These are phyloP conservation scores for Phalloptychus januarius DNA, from an alignment of 2,797 vertebrate species.

Conservation along the genomic window DNA sequence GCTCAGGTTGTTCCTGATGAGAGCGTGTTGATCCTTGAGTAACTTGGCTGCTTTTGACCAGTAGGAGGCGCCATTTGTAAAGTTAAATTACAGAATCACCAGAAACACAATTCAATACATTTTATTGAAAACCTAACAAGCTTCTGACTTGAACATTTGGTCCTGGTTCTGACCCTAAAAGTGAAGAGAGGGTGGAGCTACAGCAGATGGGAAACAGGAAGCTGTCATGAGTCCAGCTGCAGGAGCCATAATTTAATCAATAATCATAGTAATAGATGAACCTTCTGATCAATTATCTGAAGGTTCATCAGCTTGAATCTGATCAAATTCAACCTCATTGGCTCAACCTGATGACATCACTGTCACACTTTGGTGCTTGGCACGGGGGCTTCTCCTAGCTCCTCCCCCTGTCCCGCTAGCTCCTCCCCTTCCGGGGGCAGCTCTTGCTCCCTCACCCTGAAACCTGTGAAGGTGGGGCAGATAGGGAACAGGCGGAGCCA, in stretches of 20 bases:
- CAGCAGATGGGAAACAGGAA: neutral
- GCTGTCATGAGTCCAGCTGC: neutral
- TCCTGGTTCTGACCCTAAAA: neutral
- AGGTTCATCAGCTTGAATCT: too few species aligned
- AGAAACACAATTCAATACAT: neutral
- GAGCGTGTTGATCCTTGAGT: neutral
- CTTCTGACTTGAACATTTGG: neutral
- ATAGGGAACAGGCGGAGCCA: slow-evolving; percentile 87
- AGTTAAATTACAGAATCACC: neutral
- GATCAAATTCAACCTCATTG: neutral
- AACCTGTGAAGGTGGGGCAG: slow-evolving; percentile 90
- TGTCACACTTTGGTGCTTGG: slow-evolving; percentile 71
- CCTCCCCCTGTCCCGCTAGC: slow-evolving; percentile 5
- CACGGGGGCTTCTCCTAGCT: neutral
- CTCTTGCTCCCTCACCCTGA: neutral
- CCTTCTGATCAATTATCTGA: neutral
- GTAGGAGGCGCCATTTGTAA: neutral
- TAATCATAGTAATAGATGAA: neutral
- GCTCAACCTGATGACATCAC: slow-evolving; percentile 2
- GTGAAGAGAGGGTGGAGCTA: neutral
- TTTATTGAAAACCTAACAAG: neutral
- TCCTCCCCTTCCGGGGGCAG: neutral
- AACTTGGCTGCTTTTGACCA: neutral
- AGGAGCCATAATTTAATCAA: neutral
- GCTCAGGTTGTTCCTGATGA: neutral